Percentiles rank a stretch among this genome's conserved stretches.
Evolutionary conservation across 2,797 vertebrate species (phyloP).

Genomic region (Peromyscus melanophrys): DNA sequence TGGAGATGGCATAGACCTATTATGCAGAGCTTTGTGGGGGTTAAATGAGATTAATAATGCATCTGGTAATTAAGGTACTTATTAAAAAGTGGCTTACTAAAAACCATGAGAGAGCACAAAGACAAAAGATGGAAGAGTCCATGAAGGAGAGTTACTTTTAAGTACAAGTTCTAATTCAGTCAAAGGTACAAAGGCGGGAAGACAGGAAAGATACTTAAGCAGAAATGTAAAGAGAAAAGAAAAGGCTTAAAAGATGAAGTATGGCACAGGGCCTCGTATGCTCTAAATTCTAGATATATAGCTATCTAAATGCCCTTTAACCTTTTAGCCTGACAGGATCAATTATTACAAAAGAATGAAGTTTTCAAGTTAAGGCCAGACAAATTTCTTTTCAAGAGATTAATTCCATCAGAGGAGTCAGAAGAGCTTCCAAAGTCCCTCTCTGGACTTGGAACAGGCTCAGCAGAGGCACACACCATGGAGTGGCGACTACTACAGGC

Average conservation of each 20-base stretch:
- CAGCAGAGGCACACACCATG: background rate
- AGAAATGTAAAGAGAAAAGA: background rate
- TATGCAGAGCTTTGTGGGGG: background rate
- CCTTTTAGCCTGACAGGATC: background rate
- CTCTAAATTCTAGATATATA: background rate
- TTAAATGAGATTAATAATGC: background rate
- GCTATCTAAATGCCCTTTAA: background rate
- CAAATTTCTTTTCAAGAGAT: slow-evolving; percentile 37
- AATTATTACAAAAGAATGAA: slow-evolving; percentile 55
- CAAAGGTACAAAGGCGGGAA: background rate
- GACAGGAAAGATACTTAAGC: background rate
- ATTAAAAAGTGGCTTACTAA: background rate
- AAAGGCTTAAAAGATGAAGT: background rate
- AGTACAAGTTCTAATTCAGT: background rate
- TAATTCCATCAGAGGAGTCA: background rate
- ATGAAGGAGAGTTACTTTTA: background rate
- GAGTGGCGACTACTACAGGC: background rate
- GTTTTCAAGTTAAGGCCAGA: slow-evolving; percentile 47
- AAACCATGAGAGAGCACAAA: background rate
- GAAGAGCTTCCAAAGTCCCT: background rate
- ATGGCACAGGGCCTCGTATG: background rate
- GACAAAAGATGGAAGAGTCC: background rate
- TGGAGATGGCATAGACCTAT: background rate
- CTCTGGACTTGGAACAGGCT: background rate
- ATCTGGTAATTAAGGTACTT: background rate